Evolutionary conservation across 2,888 invertebrate species (phyloP), one percentile per base, ranked within the genome.

Genomic region (Maniola hyperantus): DNA sequence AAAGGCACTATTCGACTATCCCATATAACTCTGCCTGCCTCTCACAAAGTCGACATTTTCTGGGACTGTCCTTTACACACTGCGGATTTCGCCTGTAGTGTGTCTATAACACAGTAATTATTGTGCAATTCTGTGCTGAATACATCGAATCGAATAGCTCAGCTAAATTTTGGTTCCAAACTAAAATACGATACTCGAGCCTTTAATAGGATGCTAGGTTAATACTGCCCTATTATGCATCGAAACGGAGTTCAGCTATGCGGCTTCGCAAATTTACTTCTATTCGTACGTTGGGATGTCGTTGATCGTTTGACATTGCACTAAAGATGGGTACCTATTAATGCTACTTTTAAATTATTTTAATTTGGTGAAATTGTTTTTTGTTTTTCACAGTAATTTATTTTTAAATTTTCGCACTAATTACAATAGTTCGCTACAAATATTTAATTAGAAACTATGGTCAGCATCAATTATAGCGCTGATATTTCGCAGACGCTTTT

Each of bases 111-210:
- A 26, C 18, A 51, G 50, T 18, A 51, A 26, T 51, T 26, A 11
- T 20, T 51, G 20, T 51, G 5, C 26, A 51, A 13, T 51, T 51
- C 10, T 26, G n/a, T n/a, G n/a, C n/a, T 15, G 42, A 48, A 48
- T 46, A 46, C 48, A 59, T 20, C 33, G 39, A 50, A 61, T 36
- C 18, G 20, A 61, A 61, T 20, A 6, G 36, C 36, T 68, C 59
- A 60, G 66, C 60, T 59, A 39, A 64, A 69, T 57, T 66, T 44
- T 15, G 34, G 36, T 11, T 39, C 50, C 34, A 51, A 13, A 51
- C 66, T 61, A 64, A 69, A 68, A 66, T 69, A 66, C 54, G 50
- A 66, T 60, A 42, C 18, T 66, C 59, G 42, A 66, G 54, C 63
- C 68, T 63, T 63, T 66, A 63, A 64, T 66, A 66, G 48, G 54